These are phyloP conservation scores for Mobula hypostoma DNA, from an alignment of 2,113 vertebrate species.

Conservation along the genomic window DNA sequence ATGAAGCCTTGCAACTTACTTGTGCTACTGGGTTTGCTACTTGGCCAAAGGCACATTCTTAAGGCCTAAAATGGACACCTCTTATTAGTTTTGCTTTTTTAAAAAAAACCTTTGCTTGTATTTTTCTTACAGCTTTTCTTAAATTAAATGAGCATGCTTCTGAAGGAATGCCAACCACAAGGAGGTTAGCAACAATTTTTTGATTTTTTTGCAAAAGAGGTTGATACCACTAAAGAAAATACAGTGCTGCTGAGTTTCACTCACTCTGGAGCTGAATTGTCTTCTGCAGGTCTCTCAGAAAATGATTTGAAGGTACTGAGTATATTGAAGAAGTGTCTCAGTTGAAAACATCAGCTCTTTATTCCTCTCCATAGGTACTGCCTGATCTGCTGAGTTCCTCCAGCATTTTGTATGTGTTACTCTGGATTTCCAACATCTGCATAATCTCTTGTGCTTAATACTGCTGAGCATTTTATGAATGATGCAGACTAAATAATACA, in stretches of 20 bases:
- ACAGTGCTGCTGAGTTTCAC: background rate
- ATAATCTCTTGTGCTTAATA: too few species aligned
- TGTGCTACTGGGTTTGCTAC: background rate
- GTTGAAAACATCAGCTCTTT: too few species aligned
- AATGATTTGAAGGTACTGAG: too few species aligned
- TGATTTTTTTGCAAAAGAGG: background rate
- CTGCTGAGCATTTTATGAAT: too few species aligned
- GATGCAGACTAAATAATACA: too few species aligned
- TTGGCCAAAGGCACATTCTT: background rate
- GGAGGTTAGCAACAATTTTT: background rate
- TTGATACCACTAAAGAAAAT: background rate
- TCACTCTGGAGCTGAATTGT: background rate
- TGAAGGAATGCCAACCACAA: background rate
- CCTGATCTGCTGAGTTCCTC: too few species aligned
- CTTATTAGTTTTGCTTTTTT: background rate
- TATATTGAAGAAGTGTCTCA: too few species aligned
- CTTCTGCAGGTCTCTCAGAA: background rate
- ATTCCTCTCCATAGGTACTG: too few species aligned
- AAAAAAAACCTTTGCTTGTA: background rate
- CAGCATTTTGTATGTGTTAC: too few species aligned
- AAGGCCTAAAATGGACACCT: background rate
- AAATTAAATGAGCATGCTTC: background rate
- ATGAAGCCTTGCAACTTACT: background rate
- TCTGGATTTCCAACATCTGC: too few species aligned
- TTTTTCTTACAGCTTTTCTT: background rate